phyloP scores from a whole-genome alignment of 2,113 vertebrate species.

The Panurus biarmicus region DNA sequence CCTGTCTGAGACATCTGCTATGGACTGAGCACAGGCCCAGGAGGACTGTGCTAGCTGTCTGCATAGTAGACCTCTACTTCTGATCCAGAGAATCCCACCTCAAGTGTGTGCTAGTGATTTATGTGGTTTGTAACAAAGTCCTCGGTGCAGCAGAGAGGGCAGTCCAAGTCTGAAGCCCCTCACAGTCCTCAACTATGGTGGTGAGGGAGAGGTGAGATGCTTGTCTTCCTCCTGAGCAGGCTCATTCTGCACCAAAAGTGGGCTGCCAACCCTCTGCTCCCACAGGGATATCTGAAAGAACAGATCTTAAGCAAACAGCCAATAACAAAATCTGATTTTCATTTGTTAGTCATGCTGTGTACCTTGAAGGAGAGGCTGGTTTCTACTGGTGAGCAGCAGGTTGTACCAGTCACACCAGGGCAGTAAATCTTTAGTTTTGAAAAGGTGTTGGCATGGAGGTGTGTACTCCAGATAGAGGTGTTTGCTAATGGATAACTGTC shows the following conservation, averaged over 20 bases:
- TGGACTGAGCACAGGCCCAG: not conserved
- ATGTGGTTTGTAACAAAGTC: not conserved
- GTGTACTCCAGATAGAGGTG: not conserved
- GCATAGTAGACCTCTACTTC: not conserved
- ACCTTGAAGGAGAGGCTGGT: constrained; percentile 26
- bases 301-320: not conserved
- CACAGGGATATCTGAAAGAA: not conserved
- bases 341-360: not conserved
- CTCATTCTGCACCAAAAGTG: not conserved
- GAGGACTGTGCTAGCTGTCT: not conserved
- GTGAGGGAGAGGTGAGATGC: not conserved
- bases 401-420: not conserved
- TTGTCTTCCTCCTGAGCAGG: not conserved
- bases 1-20: not conserved
- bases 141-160: not conserved
- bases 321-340: not conserved
- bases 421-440: not conserved
- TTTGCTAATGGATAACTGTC: constrained; percentile 4
- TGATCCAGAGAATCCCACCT: not conserved
- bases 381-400: not conserved
- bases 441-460: not conserved
- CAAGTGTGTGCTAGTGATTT: not conserved
- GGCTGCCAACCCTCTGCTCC: not conserved
- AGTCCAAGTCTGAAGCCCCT: not conserved
- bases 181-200: not conserved